Percentiles rank a stretch among this genome's conserved stretches.
phyloP scores from a whole-genome alignment of 37 sponge, comb jelly and placozoan species.

The Spongia lamella region DNA sequence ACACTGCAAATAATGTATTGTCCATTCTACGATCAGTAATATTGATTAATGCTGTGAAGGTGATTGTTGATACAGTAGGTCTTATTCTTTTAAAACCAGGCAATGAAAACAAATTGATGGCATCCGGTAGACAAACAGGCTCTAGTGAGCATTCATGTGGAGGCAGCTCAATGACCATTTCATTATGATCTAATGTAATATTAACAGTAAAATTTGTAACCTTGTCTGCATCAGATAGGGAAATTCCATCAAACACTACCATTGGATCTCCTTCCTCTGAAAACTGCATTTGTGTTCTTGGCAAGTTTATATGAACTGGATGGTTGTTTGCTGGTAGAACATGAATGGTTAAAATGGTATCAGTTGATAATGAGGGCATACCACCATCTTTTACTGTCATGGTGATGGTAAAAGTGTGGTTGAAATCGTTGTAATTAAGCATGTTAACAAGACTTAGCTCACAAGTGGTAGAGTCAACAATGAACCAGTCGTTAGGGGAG shows the following conservation, averaged over 20 bases:
- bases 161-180: conserved; percentile 1
- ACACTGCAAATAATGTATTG: no score
- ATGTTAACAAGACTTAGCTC: neutral
- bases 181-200: neutral
- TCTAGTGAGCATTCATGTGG: conserved; percentile 7
- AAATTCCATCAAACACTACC: conserved; percentile 14
- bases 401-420: neutral
- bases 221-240: neutral
- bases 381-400: conserved; percentile 37
- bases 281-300: conserved; percentile 15
- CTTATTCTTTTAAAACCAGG: neutral
- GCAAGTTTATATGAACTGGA: conserved; percentile 3
- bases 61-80: neutral
- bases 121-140: conserved; percentile 10
- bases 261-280: conserved; percentile 37
- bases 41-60: neutral
- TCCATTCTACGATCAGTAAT: no score
- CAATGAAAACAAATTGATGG: neutral
- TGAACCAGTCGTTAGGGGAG: neutral
- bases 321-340: conserved; percentile 10
- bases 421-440: neutral
- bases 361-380: conserved; percentile 13
- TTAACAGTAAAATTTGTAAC: conserved; percentile 5
- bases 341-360: neutral
- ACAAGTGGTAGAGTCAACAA: conserved; percentile 26